Evolutionary conservation across 2,888 invertebrate species (phyloP), one percentile per base, ranked within the genome.

Genomic region (Herminia tarsipennalis): DNA sequence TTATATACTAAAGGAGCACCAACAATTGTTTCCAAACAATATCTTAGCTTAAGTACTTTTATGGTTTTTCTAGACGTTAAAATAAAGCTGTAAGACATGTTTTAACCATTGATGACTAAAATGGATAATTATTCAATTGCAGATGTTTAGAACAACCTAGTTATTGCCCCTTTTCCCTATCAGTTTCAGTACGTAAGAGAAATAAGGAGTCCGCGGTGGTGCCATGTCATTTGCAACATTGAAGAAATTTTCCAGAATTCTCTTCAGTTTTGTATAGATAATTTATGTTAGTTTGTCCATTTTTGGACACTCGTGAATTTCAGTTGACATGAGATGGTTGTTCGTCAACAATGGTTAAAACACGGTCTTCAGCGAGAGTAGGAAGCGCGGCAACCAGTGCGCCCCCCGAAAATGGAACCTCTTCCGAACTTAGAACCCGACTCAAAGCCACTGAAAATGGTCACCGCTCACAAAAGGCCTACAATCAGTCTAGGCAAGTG

Each of bases 291-390:
- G 83, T 81, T 81, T 75, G 89, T 89, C 89, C 86, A 74, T 81
- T 88, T 85, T 78, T 78, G 88, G 87, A 88, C n/a, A n/a, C 88
- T 79, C 78, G 69, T 90, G 80, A 79, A 86, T 91, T 91, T 91
- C 91, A 91, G 91, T 91, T 91, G 89, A 89, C 86, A 89, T 88
- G 88, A 88, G 81, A 88, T 83, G 88, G 83, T 88, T 73, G 82
- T 79, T 83, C 81, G 85, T 90, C 89, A 87, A 89, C 89, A 91
- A 91, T 91, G 91, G 91, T 91, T 91, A 91, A 91, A 91, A 91
- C 91, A 91, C 87, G 91, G 71, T 91, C 91, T 89, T 87, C 91
- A 86, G 90, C 91, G 78, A 81, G 91, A 74, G 89, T 91, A 91
- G 90, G 83, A 74, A 86, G 78, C 65, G 81, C 82, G 76, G 77